Evolutionary conservation across 2,888 invertebrate species (phyloP), one percentile per base, ranked within the genome.

Genomic region (Papilio protenor): DNA sequence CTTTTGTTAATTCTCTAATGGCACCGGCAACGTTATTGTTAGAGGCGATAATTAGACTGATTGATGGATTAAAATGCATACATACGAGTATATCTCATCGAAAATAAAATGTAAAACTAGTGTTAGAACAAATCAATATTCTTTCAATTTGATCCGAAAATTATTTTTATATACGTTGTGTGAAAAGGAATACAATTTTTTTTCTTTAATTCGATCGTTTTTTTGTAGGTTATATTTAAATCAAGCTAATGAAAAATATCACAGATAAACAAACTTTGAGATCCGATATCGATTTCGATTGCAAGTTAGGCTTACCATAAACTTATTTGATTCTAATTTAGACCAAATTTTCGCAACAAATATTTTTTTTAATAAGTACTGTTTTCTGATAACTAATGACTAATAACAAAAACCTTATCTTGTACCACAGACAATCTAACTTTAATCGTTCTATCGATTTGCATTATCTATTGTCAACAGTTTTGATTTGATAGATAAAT

Each of bases 1-100:
- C 74, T 64, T 74, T 64, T 49, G 64, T 73, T 45, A 40, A 73
- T 57, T 49, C 21, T 16, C 23, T 71, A 71, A 71, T 71, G 49
- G 23, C 71, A 27, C 11, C 11, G 4, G 16, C 27, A 27, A 18
- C 18, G 11, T 16, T 11, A 27, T 27, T 71, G 27, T 70, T 6
- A 27, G 49, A 45, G 70, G 47, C 4, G 27, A 52, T 45, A 69
- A 69, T 69, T 69, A 69, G n/a, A n/a, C 47, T 47, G 6, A 14
- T 23, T n/a, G 16, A 40, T n/a, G 66, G 18, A 40, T 69, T 40
- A 40, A 40, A 45, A 69, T 10, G n/a, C 18, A 40, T 40, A 18
- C 8, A n/a, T 5, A 5, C 40, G 40, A 40, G 40, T 27, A 27
- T 27, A 27, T 27, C 27, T 27, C 27, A 40, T 8, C 6, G 40